Conservation (phyloP, 1,140 invertebrate genomes). For the Battus philenor region DNA sequence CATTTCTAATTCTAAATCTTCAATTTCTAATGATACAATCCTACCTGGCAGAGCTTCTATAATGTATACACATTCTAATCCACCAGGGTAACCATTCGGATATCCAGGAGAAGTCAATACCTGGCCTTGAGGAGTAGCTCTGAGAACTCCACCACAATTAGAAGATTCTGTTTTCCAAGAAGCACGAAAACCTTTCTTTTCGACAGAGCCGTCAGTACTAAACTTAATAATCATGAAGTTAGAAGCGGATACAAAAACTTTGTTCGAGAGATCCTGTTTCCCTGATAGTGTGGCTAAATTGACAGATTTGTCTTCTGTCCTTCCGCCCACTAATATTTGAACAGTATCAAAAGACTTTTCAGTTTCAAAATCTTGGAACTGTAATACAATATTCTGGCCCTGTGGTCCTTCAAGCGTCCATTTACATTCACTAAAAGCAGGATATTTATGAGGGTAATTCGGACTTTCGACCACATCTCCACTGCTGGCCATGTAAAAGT, state of each 20-base stretch:
- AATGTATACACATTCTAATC: constrained; percentile 94
- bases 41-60: constrained; percentile 91
- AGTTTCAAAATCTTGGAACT: constrained; percentile 98
- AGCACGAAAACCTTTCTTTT: constrained; percentile 94
- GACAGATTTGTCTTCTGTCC: constrained; percentile 95
- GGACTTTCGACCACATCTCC: constrained; percentile 97
- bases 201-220: constrained; percentile 93
- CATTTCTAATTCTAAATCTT: constrained; percentile 92
- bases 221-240: constrained; percentile 99
- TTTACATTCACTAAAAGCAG: constrained; percentile 93
- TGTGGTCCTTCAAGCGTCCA: constrained; percentile 98
- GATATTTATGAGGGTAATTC: constrained; percentile 95
- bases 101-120: constrained; percentile 92
- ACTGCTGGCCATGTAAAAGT: constrained; percentile 94
- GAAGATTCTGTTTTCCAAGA: constrained; percentile 96
- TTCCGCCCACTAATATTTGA: constrained; percentile 94
- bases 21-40: constrained; percentile 92
- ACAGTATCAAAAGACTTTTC: constrained; percentile 97
- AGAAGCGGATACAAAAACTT: constrained; percentile 93
- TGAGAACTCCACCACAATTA: constrained; percentile 88
- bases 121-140: constrained; percentile 89
- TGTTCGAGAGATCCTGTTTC: constrained; percentile 87
- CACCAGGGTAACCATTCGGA: constrained; percentile 94
- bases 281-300: constrained; percentile 94
- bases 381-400: constrained; percentile 93